Evolutionary conservation across 2,113 vertebrate species (phyloP).

Genomic region (Anguilla japonica): DNA sequence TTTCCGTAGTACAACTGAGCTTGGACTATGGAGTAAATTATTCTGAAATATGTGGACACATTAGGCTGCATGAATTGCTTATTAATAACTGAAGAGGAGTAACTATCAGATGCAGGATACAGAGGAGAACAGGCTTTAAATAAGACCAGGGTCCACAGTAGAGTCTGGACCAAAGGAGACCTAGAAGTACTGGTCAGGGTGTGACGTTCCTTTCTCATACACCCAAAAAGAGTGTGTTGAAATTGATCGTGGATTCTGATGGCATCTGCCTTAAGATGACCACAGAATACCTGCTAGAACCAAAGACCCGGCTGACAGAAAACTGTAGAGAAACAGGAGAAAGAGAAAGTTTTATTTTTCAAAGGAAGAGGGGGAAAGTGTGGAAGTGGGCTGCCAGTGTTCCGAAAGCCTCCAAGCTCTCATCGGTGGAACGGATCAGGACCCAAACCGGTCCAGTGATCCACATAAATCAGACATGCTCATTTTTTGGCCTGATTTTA

Average conservation of each 20-base stretch:
- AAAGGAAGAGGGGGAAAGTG: too few relatives aligned
- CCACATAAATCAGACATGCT: not conserved
- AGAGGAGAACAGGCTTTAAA: too few relatives aligned
- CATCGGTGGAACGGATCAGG: not conserved
- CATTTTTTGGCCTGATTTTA: not conserved
- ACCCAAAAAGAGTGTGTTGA: not conserved
- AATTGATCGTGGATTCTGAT: not conserved
- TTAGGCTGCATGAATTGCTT: too few relatives aligned
- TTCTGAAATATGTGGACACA: too few relatives aligned
- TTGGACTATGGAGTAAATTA: too few relatives aligned
- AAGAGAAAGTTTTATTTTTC: too few relatives aligned
- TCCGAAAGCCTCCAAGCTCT: not conserved
- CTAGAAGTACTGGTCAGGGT: not conserved
- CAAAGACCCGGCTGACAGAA: not conserved
- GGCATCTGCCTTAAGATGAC: not conserved
- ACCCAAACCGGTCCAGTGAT: not conserved
- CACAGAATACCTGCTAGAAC: not conserved
- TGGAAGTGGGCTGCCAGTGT: too few relatives aligned
- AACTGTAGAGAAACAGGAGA: not conserved
- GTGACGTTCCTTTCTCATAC: not conserved
- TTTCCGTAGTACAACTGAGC: too few relatives aligned
- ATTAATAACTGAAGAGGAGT: too few relatives aligned
- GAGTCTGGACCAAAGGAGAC: not conserved
- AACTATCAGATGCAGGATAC: too few relatives aligned
- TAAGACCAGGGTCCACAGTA: not conserved